Evolutionary conservation across 1,140 invertebrate genomes (phyloP), one percentile per base, ranked within the genome.

Genomic region (Papilio dardanus): DNA sequence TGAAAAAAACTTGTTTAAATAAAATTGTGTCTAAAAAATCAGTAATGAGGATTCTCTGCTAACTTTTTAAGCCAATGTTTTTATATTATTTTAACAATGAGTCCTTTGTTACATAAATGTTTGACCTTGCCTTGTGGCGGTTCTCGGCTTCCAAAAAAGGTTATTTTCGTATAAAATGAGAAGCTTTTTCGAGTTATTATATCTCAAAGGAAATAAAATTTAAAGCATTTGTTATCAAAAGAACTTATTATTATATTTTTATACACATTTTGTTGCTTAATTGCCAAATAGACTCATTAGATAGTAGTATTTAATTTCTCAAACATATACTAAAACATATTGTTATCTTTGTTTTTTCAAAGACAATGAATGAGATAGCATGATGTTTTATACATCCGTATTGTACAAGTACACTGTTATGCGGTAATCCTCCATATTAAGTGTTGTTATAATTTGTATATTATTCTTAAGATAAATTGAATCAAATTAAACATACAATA

Each of bases 61-160:
- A 28, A 58, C 21, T 58, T 58, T 58, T 28, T 28, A 58, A 28
- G 54, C 7, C 54, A 58, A 58, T 58, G 54, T 58, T 58, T 58
- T 58, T 54, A 46, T 46, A n/a, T 46, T 46, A 46, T 58, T 58
- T 14, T 28, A 58, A 58, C 54, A 58, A 58, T 58, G 21, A 58
- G 54, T 58, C 54, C 54, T 58, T 58, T 58, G 24, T 58, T 58
- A 28, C 54, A 58, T 58, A 58, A 58, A 58, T 58, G 54, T 58
- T 58, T 54, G 21, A 28, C 54, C 21, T 58, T 62, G 54, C 54
- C 54, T 62, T 62, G 54, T 58, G 54, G 54, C 24, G 24, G 21
- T 28, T 62, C 24, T 24, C 24, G 54, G 24, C 21, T 28, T n/a
- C 21, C 2, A 19, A 3, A 4, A 62, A 62, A 28, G 21, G 21